These are phyloP conservation scores for Drosophila cognata DNA, from an alignment of 2,888 invertebrate genomes.

Conservation along the genomic window DNA sequence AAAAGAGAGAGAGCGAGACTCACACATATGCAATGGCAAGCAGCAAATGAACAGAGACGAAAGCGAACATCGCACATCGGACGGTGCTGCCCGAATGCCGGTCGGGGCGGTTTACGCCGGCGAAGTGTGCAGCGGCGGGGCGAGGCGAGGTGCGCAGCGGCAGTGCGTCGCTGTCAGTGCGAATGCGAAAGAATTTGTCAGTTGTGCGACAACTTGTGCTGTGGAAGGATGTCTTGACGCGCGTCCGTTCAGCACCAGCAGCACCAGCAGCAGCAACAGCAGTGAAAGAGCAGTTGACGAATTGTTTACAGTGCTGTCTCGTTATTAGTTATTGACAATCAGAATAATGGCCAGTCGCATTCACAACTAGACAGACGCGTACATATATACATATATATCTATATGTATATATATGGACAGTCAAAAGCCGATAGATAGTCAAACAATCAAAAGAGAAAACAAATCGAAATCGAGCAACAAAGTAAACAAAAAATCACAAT, in stretches of 20 bases:
- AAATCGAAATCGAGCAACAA: slow-evolving; percentile 29
- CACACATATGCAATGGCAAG: slow-evolving; percentile 55
- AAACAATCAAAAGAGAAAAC: slow-evolving; percentile 30
- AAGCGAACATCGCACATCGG: slow-evolving; percentile 22
- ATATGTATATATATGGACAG: neutral
- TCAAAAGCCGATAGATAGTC: slow-evolving; percentile 11
- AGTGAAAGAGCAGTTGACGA: slow-evolving; percentile 36
- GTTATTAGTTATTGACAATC: slow-evolving; percentile 52
- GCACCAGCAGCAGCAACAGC: slow-evolving; percentile 25
- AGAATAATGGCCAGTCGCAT: slow-evolving; percentile 33
- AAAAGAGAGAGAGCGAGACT: slow-evolving; percentile 29
- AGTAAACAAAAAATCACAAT: slow-evolving; percentile 47
- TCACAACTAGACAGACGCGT: slow-evolving; percentile 17
- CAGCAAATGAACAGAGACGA: slow-evolving; percentile 62
- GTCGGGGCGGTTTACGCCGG: slow-evolving; percentile 42
- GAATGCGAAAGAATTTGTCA: slow-evolving; percentile 82
- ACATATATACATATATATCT: neutral
- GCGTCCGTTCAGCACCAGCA: slow-evolving; percentile 73
- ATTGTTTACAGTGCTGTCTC: slow-evolving; percentile 10
- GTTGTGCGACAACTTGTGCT: slow-evolving; percentile 89
- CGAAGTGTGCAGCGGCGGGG: slow-evolving; percentile 1
- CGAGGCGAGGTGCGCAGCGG: slow-evolving; percentile 21
- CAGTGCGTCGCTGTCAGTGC: slow-evolving; percentile 51
- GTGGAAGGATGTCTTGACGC: slow-evolving; percentile 85
- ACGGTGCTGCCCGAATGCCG: slow-evolving; percentile 42